Evolutionary conservation across 2,888 invertebrate species (phyloP).

Genomic region (Agrypnus murinus): DNA sequence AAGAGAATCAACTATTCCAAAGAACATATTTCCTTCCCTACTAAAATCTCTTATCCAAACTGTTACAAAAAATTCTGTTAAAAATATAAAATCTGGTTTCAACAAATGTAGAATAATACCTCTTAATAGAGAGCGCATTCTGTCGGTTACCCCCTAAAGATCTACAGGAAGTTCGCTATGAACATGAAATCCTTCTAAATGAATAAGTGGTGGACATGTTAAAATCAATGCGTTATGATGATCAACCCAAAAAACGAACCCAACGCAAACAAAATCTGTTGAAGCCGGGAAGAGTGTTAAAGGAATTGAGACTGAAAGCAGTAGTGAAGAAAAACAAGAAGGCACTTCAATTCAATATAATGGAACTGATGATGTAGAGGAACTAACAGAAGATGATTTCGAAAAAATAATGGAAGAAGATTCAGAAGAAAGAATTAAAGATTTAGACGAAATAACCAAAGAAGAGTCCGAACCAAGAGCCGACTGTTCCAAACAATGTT

Average conservation of each 20-base stretch:
- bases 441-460: no score
- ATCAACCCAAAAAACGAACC: slow-evolving; percentile 21
- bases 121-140: slow-evolving; percentile 19
- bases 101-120: not conserved
- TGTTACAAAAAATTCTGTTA: slow-evolving; percentile 21
- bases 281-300: slow-evolving; percentile 15
- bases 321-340: slow-evolving; percentile 4
- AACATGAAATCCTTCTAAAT: slow-evolving; percentile 16
- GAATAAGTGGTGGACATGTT: slow-evolving; percentile 2
- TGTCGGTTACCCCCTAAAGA: slow-evolving; percentile 17
- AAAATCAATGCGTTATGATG: slow-evolving; percentile 21
- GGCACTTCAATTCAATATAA: slow-evolving; percentile 26
- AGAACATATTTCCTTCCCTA: slow-evolving; percentile 11
- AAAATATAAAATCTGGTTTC: slow-evolving; percentile 17
- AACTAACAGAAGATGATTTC: no score
- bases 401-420: no score
- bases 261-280: slow-evolving; percentile 24
- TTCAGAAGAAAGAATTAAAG: no score
- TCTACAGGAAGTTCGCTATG: slow-evolving; percentile 4
- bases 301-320: slow-evolving; percentile 9
- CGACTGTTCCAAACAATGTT: slow-evolving; percentile 19
- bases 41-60: slow-evolving; percentile 17
- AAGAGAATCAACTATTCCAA: slow-evolving; percentile 1
- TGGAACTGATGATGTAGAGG: slow-evolving; percentile 16
- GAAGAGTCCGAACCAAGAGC: no score